Percentiles rank a stretch among this genome's conserved stretches.
phyloP scores from a whole-genome alignment of 2,113 vertebrate genomes.

The Sturnus vulgaris region DNA sequence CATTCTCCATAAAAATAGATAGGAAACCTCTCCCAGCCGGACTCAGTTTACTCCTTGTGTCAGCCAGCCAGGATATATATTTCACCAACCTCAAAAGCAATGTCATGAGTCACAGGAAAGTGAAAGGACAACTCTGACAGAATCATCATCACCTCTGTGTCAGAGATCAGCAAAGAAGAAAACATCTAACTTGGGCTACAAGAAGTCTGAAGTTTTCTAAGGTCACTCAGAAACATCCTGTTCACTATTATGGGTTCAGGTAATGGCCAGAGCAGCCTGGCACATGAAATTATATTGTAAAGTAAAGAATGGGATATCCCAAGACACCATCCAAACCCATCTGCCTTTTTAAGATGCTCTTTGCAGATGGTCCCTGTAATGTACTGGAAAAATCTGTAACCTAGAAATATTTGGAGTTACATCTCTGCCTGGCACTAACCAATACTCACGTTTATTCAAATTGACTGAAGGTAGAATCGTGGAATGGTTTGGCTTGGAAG shows the following conservation, averaged over 20 bases:
- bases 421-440: not conserved
- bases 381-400: not conserved
- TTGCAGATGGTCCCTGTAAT: not conserved
- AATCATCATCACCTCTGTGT: not conserved
- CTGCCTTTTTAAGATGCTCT: not conserved
- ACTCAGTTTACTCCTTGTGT: not conserved
- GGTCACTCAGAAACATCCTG: not conserved
- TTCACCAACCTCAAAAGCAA: not conserved
- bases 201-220: not conserved
- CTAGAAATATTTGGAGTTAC: not conserved
- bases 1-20: not conserved
- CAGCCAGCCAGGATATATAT: not conserved
- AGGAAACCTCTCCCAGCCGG: not conserved
- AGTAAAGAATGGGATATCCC: not conserved
- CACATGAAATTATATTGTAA: not conserved
- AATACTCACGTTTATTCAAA: rapidly evolving
- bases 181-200: not conserved
- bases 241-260: not conserved
- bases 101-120: not conserved
- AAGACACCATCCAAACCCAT: not conserved
- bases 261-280: not conserved
- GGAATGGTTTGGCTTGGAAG: not conserved
- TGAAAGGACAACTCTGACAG: not conserved
- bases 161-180: not conserved
- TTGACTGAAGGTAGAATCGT: not conserved